phyloP scores from a whole-genome alignment of 2,888 invertebrate genomes.

The Cotesia congregata region DNA sequence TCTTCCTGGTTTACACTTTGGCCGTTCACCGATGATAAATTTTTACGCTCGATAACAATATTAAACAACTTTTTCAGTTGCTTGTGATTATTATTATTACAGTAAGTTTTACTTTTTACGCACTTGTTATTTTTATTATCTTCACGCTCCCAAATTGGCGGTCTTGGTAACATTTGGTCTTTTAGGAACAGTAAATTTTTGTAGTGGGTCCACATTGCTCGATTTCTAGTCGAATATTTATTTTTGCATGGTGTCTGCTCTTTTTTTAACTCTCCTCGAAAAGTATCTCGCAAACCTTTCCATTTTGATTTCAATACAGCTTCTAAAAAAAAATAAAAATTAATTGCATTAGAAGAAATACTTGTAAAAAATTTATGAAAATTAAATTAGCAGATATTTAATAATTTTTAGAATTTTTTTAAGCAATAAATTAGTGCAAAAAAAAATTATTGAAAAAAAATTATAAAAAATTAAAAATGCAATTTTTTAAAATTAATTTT shows the following conservation, averaged over 20 bases:
- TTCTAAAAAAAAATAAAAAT: constrained; percentile 52
- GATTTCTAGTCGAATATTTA: constrained; percentile 60
- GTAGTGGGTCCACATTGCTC: constrained; percentile 66
- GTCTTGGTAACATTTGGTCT: constrained; percentile 67
- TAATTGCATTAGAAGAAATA: no score
- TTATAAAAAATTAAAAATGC: no score
- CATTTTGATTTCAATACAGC: constrained; percentile 64
- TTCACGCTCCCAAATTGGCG: constrained; percentile 65
- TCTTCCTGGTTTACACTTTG: neutral
- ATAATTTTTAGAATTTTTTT: no score
- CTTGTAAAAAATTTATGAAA: neutral
- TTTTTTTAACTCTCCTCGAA: constrained; percentile 67
- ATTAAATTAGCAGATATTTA: no score
- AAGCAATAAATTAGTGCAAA: no score
- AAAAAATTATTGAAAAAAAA: no score
- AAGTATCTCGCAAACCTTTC: constrained; percentile 68
- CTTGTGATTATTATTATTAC: neutral
- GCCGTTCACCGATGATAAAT: neutral
- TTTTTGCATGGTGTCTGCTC: constrained; percentile 63
- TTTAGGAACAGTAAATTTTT: constrained; percentile 68
- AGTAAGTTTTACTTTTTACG: neutral
- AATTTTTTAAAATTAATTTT: no score
- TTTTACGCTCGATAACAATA: neutral
- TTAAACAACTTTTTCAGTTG: neutral
- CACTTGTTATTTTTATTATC: constrained; percentile 29